A percentile compares a stretch with the other conserved stretches of the same genome.
phyloP scores from a whole-genome alignment of 2,113 vertebrate genomes.

The Nesogale talazaci region DNA sequence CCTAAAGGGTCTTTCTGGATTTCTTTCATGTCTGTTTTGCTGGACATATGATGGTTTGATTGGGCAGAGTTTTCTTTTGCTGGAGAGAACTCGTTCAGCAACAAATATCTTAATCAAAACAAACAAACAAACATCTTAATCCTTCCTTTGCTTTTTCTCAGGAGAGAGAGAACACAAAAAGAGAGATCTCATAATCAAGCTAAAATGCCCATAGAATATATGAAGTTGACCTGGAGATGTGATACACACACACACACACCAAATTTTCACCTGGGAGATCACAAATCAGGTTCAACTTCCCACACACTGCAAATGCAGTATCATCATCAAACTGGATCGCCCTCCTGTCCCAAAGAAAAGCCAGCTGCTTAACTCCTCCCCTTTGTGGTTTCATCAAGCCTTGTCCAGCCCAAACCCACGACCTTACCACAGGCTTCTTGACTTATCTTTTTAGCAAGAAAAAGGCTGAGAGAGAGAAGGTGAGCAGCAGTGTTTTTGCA shows the following conservation, averaged over 20 bases:
- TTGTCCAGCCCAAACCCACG: not conserved
- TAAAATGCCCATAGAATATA: conserved; percentile 31
- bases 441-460: conserved; percentile 34
- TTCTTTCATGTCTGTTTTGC: not conserved
- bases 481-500: not conserved
- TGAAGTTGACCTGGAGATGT: conserved; percentile 9
- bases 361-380: not conserved
- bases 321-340: not conserved
- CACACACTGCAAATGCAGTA: not conserved
- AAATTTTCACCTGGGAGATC: not conserved
- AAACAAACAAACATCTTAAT: conserved; percentile 15
- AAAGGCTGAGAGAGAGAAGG: not conserved
- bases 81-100: conserved; percentile 28
- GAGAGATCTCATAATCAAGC: conserved; percentile 27
- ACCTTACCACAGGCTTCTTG: not conserved
- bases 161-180: conserved; percentile 29
- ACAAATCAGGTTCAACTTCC: not conserved
- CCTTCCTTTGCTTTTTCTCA: not conserved
- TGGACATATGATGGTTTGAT: not conserved
- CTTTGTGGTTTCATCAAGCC: not conserved
- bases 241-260: not conserved
- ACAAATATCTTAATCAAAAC: conserved; percentile 21
- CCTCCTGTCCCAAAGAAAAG: not conserved
- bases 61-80: not conserved
- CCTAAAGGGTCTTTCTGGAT: conserved; percentile 6